A percentile compares a stretch with the other conserved stretches of the same genome.
Conservation (phyloP, 2,797 vertebrate species). For the Ciconia nigra region DNA sequence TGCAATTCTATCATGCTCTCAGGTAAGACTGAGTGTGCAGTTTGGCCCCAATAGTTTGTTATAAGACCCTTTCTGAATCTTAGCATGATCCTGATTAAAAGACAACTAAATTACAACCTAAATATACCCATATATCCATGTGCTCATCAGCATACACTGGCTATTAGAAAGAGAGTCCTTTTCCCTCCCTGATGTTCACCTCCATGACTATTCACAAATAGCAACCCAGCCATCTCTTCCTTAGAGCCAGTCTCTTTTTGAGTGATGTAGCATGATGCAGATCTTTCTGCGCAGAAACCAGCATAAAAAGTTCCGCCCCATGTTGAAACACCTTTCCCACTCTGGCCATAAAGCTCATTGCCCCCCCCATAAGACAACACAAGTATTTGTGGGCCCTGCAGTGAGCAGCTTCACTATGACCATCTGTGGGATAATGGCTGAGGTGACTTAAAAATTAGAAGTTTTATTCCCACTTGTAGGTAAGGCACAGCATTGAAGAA, state of each 20-base stretch:
- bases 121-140: not conserved
- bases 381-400: not conserved
- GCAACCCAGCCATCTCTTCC: not conserved
- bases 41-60: not conserved
- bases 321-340: not conserved
- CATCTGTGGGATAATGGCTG: no score
- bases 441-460: no score
- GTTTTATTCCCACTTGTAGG: no score
- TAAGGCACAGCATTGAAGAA: no score
- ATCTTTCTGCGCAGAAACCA: not conserved
- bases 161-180: not conserved
- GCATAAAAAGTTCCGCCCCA: no score
- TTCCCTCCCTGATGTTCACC: not conserved
- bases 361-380: not conserved
- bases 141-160: not conserved
- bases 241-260: not conserved
- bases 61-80: not conserved
- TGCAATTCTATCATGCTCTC: not conserved
- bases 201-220: not conserved
- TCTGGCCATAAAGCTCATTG: not conserved
- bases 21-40: not conserved
- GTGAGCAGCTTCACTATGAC: not conserved
- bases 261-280: not conserved
- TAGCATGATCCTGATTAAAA: not conserved
- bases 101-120: not conserved